Evolutionary conservation across 1,140 invertebrate genomes (phyloP), one percentile per base, ranked within the genome.

Genomic region (Panagrolaimus sp.): DNA sequence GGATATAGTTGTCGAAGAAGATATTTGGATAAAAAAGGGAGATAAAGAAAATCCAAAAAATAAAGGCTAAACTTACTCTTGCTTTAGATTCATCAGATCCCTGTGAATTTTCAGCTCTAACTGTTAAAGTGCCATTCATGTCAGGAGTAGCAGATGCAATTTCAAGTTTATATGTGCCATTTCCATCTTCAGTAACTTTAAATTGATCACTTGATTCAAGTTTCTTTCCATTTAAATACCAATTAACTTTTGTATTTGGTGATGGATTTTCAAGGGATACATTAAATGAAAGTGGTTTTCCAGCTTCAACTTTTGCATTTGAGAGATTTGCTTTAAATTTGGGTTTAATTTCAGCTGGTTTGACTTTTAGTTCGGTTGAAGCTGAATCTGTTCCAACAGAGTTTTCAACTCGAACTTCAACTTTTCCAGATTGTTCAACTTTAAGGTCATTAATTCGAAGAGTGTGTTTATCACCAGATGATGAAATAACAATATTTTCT

Each of bases 101-200:
- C 11, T 23, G 27, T 27, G 72, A 16, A 79, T 94, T 95, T 73
- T 88, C 91, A 4, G 92, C 92, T 66, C 88, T 86, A 82, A 92
- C 93, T 13, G 90, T 92, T 76, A 94, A 93, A 69, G 88, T 88
- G 20, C 95, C 95, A 64, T 90, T 89, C 85, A 98, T 94, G 69
- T 91, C 89, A 38, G 90, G 87, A 9, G 90, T 91, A 5, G 96
- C 90, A 72, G 91, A 90, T 80, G 95, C 92, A 69, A 98, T 92
- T 13, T 93, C 95, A 47, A 98, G 83, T 0, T 93, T 93, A 46
- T 66, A 67, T 7, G 65, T 77, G 27, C 75, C 75, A 66, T 73
- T 65, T n/a, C 74, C 74, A 53, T 71, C 23, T 38, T 77, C 75
- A 20, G 45, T 43, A 13, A 75, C 53, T 63, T 73, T 57, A 7